Percentiles rank a stretch among this genome's conserved stretches.
Conservation (phyloP, 2,113 vertebrate species). For the Poeciliopsis occidentalis region DNA sequence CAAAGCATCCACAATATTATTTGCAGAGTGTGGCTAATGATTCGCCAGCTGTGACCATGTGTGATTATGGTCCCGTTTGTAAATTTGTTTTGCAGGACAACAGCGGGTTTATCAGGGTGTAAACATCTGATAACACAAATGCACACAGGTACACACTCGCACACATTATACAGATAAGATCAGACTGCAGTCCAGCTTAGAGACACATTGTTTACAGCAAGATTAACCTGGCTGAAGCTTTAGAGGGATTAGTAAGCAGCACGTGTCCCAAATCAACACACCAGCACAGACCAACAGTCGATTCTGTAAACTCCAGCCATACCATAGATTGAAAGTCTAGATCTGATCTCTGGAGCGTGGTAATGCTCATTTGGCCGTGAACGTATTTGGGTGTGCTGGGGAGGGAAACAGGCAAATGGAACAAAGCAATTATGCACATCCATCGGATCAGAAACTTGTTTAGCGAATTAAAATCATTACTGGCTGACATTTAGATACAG, state of each 20-base stretch:
- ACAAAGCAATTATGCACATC: conserved; percentile 67
- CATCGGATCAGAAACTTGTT: conserved; percentile 73
- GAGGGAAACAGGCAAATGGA: conserved; percentile 59
- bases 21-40: conserved; percentile 41
- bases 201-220: conserved; percentile 52
- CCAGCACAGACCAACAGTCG: conserved; percentile 7
- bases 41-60: conserved; percentile 31
- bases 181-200: conserved; percentile 29
- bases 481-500: conserved; percentile 56
- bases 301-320: conserved; percentile 5
- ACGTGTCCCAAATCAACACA: conserved; percentile 25
- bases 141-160: conserved; percentile 16
- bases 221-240: conserved; percentile 56
- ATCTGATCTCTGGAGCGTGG: conserved; percentile 8
- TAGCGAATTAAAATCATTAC: conserved; percentile 64
- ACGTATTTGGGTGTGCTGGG: conserved; percentile 4
- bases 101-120: conserved; percentile 4
- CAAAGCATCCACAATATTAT: conserved; percentile 25
- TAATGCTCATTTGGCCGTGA: conserved; percentile 31
- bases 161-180: conserved; percentile 51
- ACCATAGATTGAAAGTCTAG: background rate
- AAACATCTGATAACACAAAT: conserved; percentile 20
- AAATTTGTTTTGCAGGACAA: conserved; percentile 56
- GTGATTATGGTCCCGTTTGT: conserved; percentile 43
- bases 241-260: conserved; percentile 41